phyloP scores from a whole-genome alignment of 2,888 invertebrate species.

The Volucella bombylans region DNA sequence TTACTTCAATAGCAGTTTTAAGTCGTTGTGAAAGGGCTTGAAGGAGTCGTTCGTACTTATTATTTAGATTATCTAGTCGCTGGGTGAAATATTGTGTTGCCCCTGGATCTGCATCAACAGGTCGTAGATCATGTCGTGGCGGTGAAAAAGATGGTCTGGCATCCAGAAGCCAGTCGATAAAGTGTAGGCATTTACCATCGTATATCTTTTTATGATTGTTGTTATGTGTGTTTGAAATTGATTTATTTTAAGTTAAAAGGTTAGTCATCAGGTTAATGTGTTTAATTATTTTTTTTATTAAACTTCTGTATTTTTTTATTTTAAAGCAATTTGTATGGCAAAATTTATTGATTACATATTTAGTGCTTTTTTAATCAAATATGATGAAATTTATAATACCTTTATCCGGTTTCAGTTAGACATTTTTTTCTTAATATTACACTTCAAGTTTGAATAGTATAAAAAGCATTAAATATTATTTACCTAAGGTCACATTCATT shows the following conservation, averaged over 20 bases:
- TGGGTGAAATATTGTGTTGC: slow-evolving; percentile 82
- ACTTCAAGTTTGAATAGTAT: slow-evolving; percentile 23
- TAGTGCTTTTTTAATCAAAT: slow-evolving; percentile 66
- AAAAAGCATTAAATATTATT: slow-evolving; percentile 71
- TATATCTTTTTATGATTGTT: slow-evolving; percentile 79
- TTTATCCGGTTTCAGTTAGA: slow-evolving; percentile 13
- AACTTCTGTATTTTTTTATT: slow-evolving; percentile 22
- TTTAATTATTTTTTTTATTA: slow-evolving; percentile 22
- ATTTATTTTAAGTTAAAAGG: slow-evolving; percentile 64
- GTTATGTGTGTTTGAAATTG: slow-evolving; percentile 44
- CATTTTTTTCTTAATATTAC: slow-evolving; percentile 1
- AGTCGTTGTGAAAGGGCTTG: slow-evolving; percentile 82
- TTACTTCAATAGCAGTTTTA: slow-evolving; percentile 82
- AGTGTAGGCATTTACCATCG: slow-evolving; percentile 83
- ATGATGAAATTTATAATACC: slow-evolving; percentile 23
- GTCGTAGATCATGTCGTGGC: slow-evolving; percentile 81
- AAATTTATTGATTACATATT: slow-evolving; percentile 68
- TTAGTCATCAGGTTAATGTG: slow-evolving; percentile 53
- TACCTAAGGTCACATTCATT: slow-evolving; percentile 15
- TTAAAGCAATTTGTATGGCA: slow-evolving; percentile 1
- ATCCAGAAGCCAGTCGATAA: slow-evolving; percentile 82
- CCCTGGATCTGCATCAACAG: slow-evolving; percentile 81
- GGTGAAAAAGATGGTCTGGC: slow-evolving; percentile 82
- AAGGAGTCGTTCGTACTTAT: slow-evolving; percentile 82
- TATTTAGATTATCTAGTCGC: slow-evolving; percentile 81